Conservation (phyloP, 2,797 vertebrate genomes). For the Tokudaia muenninki region DNA sequence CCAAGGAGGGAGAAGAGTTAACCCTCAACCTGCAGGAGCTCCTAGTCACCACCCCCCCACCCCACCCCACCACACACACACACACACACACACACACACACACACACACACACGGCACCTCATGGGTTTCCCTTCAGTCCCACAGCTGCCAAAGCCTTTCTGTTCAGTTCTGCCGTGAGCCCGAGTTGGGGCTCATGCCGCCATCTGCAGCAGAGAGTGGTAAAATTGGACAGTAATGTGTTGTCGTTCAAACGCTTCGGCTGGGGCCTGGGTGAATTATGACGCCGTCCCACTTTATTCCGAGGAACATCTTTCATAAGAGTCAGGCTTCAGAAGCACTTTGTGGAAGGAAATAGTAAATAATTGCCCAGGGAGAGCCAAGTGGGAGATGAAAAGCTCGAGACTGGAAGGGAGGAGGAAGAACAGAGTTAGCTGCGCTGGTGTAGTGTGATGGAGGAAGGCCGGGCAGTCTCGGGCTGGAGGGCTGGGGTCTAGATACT, state of each 20-base stretch:
- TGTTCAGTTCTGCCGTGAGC: not conserved
- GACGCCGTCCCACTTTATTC: slow-evolving; percentile 70
- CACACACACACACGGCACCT: not conserved
- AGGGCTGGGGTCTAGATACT: not conserved
- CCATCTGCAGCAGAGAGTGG: not conserved
- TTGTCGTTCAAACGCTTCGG: slow-evolving; percentile 66
- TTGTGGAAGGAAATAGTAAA: slow-evolving; percentile 80
- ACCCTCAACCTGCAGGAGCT: not conserved
- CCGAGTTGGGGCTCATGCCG: not conserved
- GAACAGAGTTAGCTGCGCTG: not conserved
- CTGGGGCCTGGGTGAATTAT: slow-evolving; percentile 67
- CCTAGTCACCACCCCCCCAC: not conserved
- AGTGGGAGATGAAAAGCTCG: slow-evolving; percentile 67
- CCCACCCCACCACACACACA: not conserved
- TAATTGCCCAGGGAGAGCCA: slow-evolving; percentile 75
- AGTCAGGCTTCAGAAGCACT: slow-evolving; percentile 77
- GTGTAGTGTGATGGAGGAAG: not conserved
- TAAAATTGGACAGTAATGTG: slow-evolving; percentile 73
- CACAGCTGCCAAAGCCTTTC: not conserved
- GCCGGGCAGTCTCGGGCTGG: not conserved
- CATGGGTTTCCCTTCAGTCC: accelerated
- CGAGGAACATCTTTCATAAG: slow-evolving; percentile 75
- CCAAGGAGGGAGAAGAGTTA: too few relatives aligned
- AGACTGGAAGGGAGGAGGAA: not conserved
- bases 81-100: not conserved